Evolutionary conservation across 2,888 invertebrate genomes (phyloP).

Genomic region (Neria commutata): DNA sequence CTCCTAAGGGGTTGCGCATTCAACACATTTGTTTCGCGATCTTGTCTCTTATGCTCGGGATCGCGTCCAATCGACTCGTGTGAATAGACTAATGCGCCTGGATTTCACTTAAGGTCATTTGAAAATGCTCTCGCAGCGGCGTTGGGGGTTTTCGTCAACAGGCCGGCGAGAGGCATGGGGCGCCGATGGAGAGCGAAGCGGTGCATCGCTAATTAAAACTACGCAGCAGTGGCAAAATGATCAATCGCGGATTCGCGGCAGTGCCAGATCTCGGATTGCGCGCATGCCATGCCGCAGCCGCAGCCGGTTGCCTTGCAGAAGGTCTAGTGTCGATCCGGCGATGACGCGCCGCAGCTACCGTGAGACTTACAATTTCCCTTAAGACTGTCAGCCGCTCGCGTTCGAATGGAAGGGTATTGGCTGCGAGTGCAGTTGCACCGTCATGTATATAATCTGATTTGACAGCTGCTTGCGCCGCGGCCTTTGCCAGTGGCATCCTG

Average conservation of each 20-base stretch:
- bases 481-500: neutral
- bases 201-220: constrained; percentile 13
- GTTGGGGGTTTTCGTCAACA: neutral
- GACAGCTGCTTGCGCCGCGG: constrained; percentile 11
- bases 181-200: neutral
- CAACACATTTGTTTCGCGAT: constrained; percentile 12
- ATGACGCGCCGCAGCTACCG: neutral
- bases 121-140: neutral
- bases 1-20: neutral
- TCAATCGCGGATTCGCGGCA: neutral
- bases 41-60: constrained; percentile 11
- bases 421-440: constrained; percentile 7
- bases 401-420: constrained; percentile 13
- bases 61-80: neutral
- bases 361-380: constrained; percentile 1
- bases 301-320: neutral
- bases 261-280: neutral
- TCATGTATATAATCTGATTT: constrained; percentile 13
- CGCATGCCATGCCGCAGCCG: constrained; percentile 17
- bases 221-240: constrained; percentile 9
- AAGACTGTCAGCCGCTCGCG: too few relatives aligned
- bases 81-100: constrained; percentile 22
- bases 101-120: constrained; percentile 19
- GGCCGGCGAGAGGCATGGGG: neutral
- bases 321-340: neutral